Conservation (phyloP, 2,797 vertebrate species). For the Anguilla anguilla region DNA sequence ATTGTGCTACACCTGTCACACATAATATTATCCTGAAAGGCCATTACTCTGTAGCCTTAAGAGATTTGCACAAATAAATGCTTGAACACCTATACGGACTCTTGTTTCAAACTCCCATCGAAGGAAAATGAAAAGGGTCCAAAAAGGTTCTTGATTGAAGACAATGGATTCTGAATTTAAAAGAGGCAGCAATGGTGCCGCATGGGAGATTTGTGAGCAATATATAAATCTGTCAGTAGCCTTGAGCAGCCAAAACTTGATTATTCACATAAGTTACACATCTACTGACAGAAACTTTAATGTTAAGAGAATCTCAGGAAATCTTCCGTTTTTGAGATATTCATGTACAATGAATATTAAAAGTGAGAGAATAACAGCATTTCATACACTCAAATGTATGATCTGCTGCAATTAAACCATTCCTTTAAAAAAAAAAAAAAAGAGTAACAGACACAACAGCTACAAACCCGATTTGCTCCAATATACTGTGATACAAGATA, state of each 20-base stretch:
- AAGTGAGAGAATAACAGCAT: background rate
- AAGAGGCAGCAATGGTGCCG: background rate
- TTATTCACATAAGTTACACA: background rate
- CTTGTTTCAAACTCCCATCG: background rate
- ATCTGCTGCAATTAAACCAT: background rate
- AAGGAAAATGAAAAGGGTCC: background rate
- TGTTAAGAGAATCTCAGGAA: background rate
- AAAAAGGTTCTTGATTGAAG: constrained; percentile 12
- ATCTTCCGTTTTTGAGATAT: background rate
- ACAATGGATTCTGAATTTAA: background rate
- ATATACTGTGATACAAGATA: constrained; percentile 13
- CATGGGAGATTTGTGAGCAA: background rate
- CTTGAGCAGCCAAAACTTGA: background rate
- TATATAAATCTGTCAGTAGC: background rate
- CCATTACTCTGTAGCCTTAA: background rate
- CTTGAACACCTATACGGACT: background rate
- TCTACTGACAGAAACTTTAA: background rate
- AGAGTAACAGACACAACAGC: background rate
- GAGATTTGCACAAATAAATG: background rate
- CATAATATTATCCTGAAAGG: background rate
- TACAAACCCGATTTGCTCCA: background rate
- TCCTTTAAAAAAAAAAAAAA: background rate
- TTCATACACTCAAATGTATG: background rate
- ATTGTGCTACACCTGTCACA: background rate
- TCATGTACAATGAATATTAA: background rate